These are phyloP conservation scores for Callipepla squamata DNA, from an alignment of 2,113 vertebrate species.

Conservation along the genomic window DNA sequence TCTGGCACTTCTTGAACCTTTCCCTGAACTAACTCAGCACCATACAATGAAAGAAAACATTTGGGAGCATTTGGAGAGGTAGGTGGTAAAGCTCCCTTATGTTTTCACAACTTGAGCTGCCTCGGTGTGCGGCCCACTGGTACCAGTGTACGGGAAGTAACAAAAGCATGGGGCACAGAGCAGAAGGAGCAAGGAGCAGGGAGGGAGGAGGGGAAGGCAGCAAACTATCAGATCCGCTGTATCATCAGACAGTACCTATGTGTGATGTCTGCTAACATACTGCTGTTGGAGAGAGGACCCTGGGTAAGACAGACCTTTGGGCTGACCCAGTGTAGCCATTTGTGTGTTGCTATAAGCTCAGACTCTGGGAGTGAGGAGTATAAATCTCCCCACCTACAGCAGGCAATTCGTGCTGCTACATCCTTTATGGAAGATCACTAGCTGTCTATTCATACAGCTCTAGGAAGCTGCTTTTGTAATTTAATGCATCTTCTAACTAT, in stretches of 20 bases:
- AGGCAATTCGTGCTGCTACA: background rate
- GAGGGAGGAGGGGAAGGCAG: background rate
- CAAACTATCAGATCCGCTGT: background rate
- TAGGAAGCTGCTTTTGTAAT: slow-evolving; percentile 52
- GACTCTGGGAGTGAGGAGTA: background rate
- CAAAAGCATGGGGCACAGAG: background rate
- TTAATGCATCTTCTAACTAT: slow-evolving; percentile 29
- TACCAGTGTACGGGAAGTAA: background rate
- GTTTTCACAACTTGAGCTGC: background rate
- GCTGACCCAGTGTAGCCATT: background rate
- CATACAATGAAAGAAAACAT: background rate
- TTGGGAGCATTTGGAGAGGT: background rate
- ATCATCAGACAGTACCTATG: background rate
- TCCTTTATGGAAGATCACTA: background rate
- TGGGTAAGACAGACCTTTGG: background rate
- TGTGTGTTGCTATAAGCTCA: slow-evolving; percentile 11
- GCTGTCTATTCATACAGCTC: slow-evolving; percentile 19
- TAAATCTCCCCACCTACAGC: background rate
- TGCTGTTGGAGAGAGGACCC: background rate
- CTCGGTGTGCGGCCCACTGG: background rate
- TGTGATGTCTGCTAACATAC: background rate
- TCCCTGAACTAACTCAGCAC: background rate
- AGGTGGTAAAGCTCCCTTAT: background rate
- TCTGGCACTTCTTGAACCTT: background rate
- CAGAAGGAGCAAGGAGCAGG: background rate